These are phyloP conservation scores for Mamestra brassicae DNA, from an alignment of 2,888 invertebrate species.

Conservation along the genomic window DNA sequence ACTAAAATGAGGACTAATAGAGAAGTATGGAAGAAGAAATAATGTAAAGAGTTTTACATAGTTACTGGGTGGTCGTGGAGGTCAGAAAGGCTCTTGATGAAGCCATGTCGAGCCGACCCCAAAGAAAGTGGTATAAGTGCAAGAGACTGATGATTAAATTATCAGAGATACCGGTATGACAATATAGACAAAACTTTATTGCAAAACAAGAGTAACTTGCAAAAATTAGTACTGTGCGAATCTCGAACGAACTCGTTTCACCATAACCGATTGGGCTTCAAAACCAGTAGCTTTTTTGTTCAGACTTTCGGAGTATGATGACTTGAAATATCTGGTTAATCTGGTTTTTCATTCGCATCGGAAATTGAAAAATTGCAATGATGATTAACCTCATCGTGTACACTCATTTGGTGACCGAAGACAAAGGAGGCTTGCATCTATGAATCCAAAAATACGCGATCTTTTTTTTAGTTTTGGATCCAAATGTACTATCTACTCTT, in stretches of 20 bases:
- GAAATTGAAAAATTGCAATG: conserved; percentile 18
- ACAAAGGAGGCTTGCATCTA: background rate
- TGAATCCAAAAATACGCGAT: background rate
- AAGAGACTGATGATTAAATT: background rate
- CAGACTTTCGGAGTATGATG: conserved; percentile 22
- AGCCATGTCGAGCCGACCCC: too few species aligned
- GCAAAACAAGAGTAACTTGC: background rate
- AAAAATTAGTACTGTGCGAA: conserved; percentile 3
- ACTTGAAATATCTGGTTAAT: conserved; percentile 23
- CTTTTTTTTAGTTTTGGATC: too few species aligned
- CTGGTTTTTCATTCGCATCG: conserved; percentile 19
- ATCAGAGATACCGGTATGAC: background rate
- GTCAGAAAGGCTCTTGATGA: too few species aligned
- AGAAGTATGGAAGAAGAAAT: too few species aligned
- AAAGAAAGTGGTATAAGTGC: too few species aligned
- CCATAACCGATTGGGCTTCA: conserved; percentile 5
- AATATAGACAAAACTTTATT: background rate
- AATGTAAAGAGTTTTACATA: too few species aligned
- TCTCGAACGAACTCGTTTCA: background rate
- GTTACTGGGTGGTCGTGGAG: too few species aligned
- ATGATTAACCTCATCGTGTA: background rate
- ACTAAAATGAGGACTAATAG: too few species aligned
- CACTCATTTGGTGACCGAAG: background rate
- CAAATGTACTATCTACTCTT: too few species aligned
- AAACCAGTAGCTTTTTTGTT: conserved; percentile 25